phyloP scores from a whole-genome alignment of 92 coral and sea anemone species.

The Galaxea fascicularis region DNA sequence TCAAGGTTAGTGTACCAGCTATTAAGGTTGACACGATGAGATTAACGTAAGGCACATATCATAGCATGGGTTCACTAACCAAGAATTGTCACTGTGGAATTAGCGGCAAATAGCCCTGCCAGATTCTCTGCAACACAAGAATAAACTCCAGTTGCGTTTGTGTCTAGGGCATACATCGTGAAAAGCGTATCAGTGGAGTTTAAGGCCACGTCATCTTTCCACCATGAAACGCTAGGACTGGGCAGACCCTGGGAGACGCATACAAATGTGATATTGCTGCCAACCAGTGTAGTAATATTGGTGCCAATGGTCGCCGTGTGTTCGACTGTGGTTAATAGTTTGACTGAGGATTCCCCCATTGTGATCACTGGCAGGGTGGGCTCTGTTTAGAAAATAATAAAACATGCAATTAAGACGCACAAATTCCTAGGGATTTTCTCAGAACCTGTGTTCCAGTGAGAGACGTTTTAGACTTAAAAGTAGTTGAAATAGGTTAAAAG shows the following conservation, averaged over 20 bases:
- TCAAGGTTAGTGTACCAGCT: too few species aligned
- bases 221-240: conserved; percentile 70
- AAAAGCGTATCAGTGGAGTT: conserved; percentile 21
- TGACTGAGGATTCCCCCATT: conserved; percentile 25
- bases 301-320: conserved; percentile 65
- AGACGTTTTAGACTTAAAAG: too few species aligned
- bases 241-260: conserved; percentile 82
- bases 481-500: too few species aligned
- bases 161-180: conserved; percentile 27
- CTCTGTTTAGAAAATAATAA: conserved; percentile 34
- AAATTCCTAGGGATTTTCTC: too few species aligned
- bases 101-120: conserved; percentile 56
- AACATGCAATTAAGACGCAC: too few species aligned
- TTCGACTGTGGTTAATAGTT: conserved; percentile 25
- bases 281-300: conserved; percentile 63
- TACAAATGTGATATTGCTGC: conserved; percentile 72
- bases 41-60: neutral
- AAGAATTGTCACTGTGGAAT: conserved; percentile 62
- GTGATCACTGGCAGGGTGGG: conserved; percentile 63
- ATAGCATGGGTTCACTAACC: conserved; percentile 16
- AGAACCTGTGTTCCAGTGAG: too few species aligned
- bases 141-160: conserved; percentile 56
- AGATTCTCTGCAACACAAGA: conserved; percentile 81
- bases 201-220: conserved; percentile 46
- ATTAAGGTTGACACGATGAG: too few species aligned